Conservation (phyloP, 2,113 vertebrate genomes). For the Butorides virescens region DNA sequence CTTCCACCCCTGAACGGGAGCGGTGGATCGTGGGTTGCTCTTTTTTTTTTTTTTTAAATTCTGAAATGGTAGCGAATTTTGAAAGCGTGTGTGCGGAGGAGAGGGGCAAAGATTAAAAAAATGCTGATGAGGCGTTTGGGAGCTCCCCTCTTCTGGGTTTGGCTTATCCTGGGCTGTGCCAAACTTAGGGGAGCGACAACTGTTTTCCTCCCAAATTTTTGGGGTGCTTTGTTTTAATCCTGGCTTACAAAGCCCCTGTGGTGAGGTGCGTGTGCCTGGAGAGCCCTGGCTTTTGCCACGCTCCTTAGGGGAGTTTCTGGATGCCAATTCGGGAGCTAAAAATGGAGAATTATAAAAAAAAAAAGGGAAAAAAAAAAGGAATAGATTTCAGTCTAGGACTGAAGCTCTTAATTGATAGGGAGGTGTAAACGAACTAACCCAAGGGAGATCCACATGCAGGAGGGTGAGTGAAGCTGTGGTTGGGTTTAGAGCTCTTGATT, state of each 20-base stretch:
- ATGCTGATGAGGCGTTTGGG: neutral
- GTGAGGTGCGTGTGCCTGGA: accelerated
- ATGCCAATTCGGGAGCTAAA: neutral
- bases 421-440: neutral
- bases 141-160: neutral
- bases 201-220: neutral
- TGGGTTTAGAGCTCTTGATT: neutral
- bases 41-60: neutral
- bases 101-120: neutral
- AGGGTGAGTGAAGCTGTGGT: neutral
- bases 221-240: neutral
- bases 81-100: accelerated
- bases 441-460: neutral
- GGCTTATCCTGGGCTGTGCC: accelerated
- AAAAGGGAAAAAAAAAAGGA: too few relatives aligned
- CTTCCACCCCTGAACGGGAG: accelerated
- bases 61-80: neutral
- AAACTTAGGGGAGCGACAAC: neutral
- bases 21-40: neutral
- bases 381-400: neutral
- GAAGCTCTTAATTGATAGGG: neutral
- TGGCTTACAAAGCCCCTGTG: neutral
- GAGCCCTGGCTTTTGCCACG: neutral
- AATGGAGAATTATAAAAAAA: neutral
- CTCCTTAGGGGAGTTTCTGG: neutral